phyloP scores from a whole-genome alignment of 2,888 invertebrate species.

The Lobophora halterata region DNA sequence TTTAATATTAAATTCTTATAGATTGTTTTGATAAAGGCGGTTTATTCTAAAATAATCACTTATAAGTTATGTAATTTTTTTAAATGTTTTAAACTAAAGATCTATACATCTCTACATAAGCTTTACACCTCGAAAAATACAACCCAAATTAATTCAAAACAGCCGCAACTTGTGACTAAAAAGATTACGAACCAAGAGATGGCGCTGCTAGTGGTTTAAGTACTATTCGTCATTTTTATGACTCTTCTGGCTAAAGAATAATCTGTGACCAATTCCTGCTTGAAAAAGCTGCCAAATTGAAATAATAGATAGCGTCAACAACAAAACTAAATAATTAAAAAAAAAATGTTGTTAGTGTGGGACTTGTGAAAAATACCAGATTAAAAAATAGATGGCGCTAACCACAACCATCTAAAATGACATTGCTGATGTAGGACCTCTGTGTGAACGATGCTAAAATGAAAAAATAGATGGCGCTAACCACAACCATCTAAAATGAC shows the following conservation, averaged over 20 bases:
- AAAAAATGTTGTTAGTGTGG: too few species aligned
- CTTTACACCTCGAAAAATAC: constrained; percentile 5
- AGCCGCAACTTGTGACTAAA: constrained; percentile 28
- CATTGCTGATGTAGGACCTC: constrained; percentile 76
- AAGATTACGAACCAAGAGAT: constrained; percentile 29
- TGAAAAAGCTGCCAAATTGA: not conserved
- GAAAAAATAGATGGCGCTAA: constrained; percentile 25
- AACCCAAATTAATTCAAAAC: constrained; percentile 16
- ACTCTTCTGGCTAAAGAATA: too few species aligned
- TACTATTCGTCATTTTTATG: too few species aligned
- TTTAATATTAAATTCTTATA: constrained; percentile 15
- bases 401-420: constrained; percentile 76
- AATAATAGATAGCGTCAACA: constrained; percentile 8
- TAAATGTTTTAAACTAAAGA: too few species aligned
- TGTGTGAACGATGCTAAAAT: constrained; percentile 63
- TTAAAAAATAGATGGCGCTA: constrained; percentile 2
- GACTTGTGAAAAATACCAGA: not conserved
- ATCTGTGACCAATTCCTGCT: too few species aligned
- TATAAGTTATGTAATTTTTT: constrained; percentile 13
- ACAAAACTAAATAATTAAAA: too few species aligned
- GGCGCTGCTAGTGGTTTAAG: constrained; percentile 20
- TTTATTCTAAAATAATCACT: constrained; percentile 4
- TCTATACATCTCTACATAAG: too few species aligned
- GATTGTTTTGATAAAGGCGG: constrained; percentile 15
- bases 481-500: constrained; percentile 82